A percentile compares a stretch with the other conserved stretches of the same genome.
These are phyloP conservation scores for Brachyistius frenatus DNA, from an alignment of 2,113 vertebrate species.

Conservation along the genomic window DNA sequence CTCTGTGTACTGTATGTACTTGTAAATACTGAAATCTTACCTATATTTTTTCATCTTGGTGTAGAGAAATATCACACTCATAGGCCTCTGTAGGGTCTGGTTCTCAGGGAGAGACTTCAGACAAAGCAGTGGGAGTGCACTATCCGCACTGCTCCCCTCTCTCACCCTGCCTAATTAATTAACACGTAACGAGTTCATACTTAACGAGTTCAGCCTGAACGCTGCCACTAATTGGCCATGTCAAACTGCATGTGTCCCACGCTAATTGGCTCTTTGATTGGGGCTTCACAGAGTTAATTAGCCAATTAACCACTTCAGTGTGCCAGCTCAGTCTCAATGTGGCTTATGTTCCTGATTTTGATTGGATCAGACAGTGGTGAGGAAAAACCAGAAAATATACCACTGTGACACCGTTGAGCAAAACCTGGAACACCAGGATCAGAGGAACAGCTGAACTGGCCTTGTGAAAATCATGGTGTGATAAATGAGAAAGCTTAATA, in stretches of 20 bases:
- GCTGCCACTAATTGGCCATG: conserved; percentile 69
- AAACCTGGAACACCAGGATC: conserved; percentile 1
- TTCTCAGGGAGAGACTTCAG: conserved; percentile 15
- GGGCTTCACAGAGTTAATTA: conserved; percentile 63
- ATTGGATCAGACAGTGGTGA: conserved; percentile 15
- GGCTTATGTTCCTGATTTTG: conserved; percentile 24
- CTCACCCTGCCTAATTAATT: conserved; percentile 69
- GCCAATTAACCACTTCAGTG: conserved; percentile 56
- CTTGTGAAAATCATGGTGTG: background rate
- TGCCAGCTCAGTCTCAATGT: conserved; percentile 39
- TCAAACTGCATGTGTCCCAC: conserved; percentile 54
- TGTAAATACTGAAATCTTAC: too few species aligned
- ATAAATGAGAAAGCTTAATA: conserved; percentile 1
- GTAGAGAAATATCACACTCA: too few species aligned
- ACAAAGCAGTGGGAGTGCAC: conserved; percentile 15
- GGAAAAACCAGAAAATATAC: background rate
- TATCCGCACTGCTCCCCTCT: conserved; percentile 27
- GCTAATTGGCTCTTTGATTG: conserved; percentile 75
- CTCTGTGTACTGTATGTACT: too few species aligned
- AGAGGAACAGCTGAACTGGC: background rate
- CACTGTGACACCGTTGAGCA: background rate
- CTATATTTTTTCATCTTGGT: too few species aligned
- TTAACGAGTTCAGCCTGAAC: conserved; percentile 60
- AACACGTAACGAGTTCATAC: conserved; percentile 62
- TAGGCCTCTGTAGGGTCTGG: background rate